Conservation (phyloP, 2,888 invertebrate genomes). For the Pandemis corylana region DNA sequence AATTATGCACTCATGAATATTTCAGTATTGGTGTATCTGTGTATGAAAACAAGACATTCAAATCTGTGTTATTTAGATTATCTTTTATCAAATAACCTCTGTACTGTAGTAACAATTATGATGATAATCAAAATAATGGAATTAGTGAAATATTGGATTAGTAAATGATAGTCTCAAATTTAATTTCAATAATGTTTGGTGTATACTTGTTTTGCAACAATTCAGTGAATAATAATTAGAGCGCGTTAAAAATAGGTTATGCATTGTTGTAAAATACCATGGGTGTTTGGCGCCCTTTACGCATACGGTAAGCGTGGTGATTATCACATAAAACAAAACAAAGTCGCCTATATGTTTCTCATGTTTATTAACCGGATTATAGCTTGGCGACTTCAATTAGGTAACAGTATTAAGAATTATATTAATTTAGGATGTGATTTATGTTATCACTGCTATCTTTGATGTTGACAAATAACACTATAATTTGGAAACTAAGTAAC, state of each 20-base stretch:
- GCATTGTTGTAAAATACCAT: neutral
- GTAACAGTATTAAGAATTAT: neutral
- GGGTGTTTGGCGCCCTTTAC: neutral
- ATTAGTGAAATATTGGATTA: too few species aligned
- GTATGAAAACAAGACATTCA: too few species aligned
- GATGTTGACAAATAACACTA: conserved; percentile 19
- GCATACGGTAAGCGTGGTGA: neutral
- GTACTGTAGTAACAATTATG: too few species aligned
- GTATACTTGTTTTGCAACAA: neutral
- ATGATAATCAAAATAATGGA: neutral
- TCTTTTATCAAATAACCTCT: too few species aligned
- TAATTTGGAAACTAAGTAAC: neutral
- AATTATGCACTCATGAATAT: too few species aligned
- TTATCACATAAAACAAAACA: neutral
- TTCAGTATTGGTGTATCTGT: too few species aligned
- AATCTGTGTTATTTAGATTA: too few species aligned
- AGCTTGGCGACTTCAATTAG: conserved; percentile 3
- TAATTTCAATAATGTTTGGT: neutral
- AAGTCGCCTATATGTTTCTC: neutral
- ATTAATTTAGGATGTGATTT: neutral
- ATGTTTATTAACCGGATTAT: neutral
- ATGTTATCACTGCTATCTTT: neutral
- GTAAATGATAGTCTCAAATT: too few species aligned
- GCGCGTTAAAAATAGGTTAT: neutral
- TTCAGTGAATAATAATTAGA: neutral